Conservation (phyloP, 1,140 invertebrate species). For the Chrysoperla carnea region DNA sequence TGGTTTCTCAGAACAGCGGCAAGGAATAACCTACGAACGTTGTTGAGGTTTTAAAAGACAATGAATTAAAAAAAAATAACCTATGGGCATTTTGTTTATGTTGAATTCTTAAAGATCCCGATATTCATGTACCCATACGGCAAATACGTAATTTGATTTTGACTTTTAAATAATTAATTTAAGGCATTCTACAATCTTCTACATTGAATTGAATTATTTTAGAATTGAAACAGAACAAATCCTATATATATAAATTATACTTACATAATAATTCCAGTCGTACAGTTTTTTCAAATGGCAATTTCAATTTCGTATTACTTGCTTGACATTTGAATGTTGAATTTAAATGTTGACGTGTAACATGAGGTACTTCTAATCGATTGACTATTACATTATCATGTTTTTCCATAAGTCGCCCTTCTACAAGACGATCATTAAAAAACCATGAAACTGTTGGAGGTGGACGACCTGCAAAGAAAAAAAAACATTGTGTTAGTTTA, state of each 20-base stretch:
- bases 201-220: too few relatives aligned
- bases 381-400: slow-evolving; percentile 61
- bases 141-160: too few relatives aligned
- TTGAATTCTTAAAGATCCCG: too few relatives aligned
- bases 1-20: too few relatives aligned
- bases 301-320: slow-evolving; percentile 67
- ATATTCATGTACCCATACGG: too few relatives aligned
- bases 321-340: slow-evolving; percentile 72
- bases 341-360: slow-evolving; percentile 58
- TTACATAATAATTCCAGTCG: slow-evolving; percentile 63
- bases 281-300: slow-evolving; percentile 57
- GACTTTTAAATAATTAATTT: too few relatives aligned
- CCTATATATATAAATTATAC: slow-evolving; percentile 27
- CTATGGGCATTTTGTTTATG: too few relatives aligned
- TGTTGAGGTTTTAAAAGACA: too few relatives aligned
- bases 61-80: too few relatives aligned
- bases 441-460: slow-evolving; percentile 63
- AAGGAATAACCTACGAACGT: too few relatives aligned
- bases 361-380: slow-evolving; percentile 45
- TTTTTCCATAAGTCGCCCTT: slow-evolving; percentile 34
- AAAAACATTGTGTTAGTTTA: slow-evolving; percentile 2
- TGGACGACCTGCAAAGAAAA: slow-evolving; percentile 48
- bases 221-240: too few relatives aligned
- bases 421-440: slow-evolving; percentile 39
- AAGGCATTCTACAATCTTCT: too few relatives aligned